These are phyloP conservation scores for Cepaea hortensis DNA, from an alignment of 2,888 invertebrate genomes.

Conservation along the genomic window DNA sequence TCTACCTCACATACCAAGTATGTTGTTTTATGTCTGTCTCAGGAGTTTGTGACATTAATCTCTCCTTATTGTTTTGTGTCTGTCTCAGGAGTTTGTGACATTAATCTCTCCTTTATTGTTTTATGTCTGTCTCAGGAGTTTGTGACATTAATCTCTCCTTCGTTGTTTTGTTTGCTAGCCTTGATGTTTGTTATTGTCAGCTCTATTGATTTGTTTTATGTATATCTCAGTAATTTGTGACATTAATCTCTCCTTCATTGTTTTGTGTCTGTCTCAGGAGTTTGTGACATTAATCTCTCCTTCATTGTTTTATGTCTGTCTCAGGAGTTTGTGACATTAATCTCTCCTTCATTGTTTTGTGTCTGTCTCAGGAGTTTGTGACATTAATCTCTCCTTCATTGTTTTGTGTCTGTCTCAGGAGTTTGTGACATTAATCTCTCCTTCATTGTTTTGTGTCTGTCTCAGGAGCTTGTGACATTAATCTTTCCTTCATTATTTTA, in stretches of 20 bases:
- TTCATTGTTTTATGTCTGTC: not conserved
- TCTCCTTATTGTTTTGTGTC: not conserved
- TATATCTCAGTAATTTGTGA: no score
- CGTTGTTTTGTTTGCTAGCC: no score
- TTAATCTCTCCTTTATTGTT: no score
- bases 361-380: not conserved
- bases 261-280: no score
- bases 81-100: not conserved
- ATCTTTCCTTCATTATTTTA: no score
- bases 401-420: not conserved
- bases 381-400: no score
- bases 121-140: not conserved
- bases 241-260: no score
- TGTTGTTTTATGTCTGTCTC: not conserved
- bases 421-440: no score
- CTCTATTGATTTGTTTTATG: no score
- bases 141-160: no score
- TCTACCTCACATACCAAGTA: conserved; percentile 56
- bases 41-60: not conserved
- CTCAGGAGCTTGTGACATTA: not conserved
- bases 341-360: not conserved
- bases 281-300: no score
- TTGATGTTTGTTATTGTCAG: no score
- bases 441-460: not conserved
- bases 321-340: not conserved